Evolutionary conservation across 2,797 vertebrate species (phyloP).

Genomic region (Enoplosus armatus): DNA sequence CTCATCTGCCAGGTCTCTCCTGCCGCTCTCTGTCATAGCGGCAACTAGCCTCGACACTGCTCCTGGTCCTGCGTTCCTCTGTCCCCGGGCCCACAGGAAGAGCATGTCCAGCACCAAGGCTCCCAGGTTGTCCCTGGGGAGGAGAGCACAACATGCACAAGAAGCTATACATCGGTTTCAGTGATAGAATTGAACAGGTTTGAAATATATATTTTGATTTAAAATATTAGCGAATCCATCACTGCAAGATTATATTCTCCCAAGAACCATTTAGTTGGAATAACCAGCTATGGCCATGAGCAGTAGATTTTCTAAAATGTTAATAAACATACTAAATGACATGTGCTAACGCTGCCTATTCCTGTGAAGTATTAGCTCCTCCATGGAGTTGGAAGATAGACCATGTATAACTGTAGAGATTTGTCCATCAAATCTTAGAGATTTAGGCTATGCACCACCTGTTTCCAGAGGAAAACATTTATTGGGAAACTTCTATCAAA

Average conservation of each 20-base stretch:
- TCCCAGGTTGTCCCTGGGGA: constrained; percentile 89
- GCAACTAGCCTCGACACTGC: constrained; percentile 84
- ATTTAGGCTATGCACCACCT: neutral
- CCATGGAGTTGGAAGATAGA: neutral
- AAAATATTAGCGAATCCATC: neutral
- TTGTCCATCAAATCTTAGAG: neutral
- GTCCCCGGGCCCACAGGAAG: constrained; percentile 92
- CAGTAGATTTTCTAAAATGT: too few species aligned
- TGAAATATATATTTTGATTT: neutral
- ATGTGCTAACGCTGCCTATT: neutral
- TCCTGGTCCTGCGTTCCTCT: constrained; percentile 81
- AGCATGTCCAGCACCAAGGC: constrained; percentile 93
- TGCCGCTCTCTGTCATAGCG: constrained; percentile 90
- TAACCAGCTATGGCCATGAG: neutral
- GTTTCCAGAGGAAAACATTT: neutral
- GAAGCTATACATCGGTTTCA: neutral
- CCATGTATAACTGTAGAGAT: neutral
- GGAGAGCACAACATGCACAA: constrained; percentile 10
- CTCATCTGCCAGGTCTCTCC: constrained; percentile 93
- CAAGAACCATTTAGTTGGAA: neutral
- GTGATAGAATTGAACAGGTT: neutral
- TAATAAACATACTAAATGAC: neutral
- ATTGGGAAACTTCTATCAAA: neutral
- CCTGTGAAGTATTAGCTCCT: neutral
- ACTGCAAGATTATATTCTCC: neutral